Percentiles rank a stretch among this genome's conserved stretches.
Conservation (phyloP, 2,113 vertebrate species). For the Thunnus thynnus region DNA sequence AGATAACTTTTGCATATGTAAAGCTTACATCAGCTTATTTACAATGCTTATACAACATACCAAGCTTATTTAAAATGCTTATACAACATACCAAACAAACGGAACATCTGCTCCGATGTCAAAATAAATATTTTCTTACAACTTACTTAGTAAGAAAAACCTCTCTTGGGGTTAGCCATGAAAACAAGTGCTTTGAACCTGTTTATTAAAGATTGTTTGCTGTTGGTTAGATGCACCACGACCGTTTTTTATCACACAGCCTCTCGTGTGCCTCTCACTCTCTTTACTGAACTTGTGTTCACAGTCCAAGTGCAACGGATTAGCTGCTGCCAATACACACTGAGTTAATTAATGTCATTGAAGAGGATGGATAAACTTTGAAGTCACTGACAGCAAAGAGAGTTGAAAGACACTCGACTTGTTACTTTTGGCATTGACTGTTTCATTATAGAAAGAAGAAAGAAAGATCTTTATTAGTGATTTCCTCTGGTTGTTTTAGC, state of each 20-base stretch:
- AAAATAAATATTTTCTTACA: constrained; percentile 9
- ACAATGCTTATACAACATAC: no score
- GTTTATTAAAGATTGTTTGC: constrained; percentile 19
- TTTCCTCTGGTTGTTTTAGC: neutral
- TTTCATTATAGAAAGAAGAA: neutral
- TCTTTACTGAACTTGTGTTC: constrained; percentile 41
- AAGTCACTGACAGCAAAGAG: constrained; percentile 29
- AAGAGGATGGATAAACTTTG: constrained; percentile 57
- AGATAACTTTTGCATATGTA: neutral
- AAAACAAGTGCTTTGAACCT: constrained; percentile 11
- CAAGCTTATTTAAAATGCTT: neutral
- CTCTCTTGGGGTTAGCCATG: constrained; percentile 24
- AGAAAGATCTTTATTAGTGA: neutral
- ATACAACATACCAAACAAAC: neutral
- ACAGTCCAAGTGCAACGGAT: constrained; percentile 48
- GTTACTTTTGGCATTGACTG: neutral
- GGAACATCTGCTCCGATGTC: constrained; percentile 1
- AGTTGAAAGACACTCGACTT: constrained; percentile 14
- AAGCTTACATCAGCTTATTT: neutral
- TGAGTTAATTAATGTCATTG: constrained; percentile 64
- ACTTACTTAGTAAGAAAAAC: neutral
- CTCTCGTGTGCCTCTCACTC: constrained; percentile 32
- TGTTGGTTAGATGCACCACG: constrained; percentile 6
- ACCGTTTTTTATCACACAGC: constrained; percentile 5
- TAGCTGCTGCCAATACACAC: constrained; percentile 46